Conservation (phyloP, 1,140 invertebrate species). For the Camponotus pennsylvanicus region DNA sequence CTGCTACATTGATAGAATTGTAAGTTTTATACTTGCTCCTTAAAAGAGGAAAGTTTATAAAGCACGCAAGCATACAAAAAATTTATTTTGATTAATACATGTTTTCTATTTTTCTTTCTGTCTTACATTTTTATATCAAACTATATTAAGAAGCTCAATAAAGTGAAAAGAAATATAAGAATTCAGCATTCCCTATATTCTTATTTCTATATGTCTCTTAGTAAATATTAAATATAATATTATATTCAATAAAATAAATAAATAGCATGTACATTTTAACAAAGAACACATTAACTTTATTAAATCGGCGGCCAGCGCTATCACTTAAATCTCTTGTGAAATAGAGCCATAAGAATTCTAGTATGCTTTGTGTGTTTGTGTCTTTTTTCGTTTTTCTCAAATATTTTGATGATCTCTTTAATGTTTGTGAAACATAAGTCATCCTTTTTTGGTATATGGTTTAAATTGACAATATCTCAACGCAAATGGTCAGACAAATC, state of each 20-base stretch:
- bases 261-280: constrained; percentile 48
- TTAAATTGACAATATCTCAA: constrained; percentile 78
- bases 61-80: constrained; percentile 1
- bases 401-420: constrained; percentile 59
- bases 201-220: neutral
- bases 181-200: constrained; percentile 8
- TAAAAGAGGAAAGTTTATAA: constrained; percentile 25
- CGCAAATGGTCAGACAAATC: constrained; percentile 83
- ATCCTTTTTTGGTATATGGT: constrained; percentile 34
- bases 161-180: constrained; percentile 43
- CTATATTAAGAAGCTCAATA: constrained; percentile 34
- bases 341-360: constrained; percentile 53
- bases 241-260: constrained; percentile 26
- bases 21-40: constrained; percentile 17
- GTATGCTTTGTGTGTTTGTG: constrained; percentile 20
- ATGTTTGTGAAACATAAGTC: constrained; percentile 36
- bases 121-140: constrained; percentile 15
- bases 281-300: constrained; percentile 49
- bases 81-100: constrained; percentile 43
- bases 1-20: constrained; percentile 30
- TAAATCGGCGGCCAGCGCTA: constrained; percentile 68
- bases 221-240: too few relatives aligned
- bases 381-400: constrained; percentile 32
- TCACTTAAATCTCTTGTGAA: constrained; percentile 57
- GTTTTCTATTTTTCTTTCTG: neutral